Evolutionary conservation across 2,113 vertebrate genomes (phyloP).

Genomic region (human): DNA sequence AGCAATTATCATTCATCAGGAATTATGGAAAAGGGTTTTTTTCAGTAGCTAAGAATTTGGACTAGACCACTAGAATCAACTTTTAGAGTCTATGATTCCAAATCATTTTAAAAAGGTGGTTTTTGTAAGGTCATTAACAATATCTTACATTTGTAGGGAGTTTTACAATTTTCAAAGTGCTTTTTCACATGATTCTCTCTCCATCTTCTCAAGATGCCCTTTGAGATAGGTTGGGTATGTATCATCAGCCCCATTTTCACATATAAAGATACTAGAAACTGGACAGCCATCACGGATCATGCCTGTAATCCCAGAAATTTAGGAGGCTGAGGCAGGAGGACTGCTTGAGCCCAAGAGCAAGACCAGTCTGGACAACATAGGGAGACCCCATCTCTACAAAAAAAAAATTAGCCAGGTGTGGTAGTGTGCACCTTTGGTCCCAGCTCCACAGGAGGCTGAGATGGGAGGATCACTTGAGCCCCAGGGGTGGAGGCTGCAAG

Average conservation of each 20-base stretch:
- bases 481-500: no score
- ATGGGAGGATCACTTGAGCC: no score
- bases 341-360: background rate
- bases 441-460: background rate
- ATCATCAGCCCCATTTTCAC: background rate
- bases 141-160: background rate
- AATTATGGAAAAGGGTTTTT: background rate
- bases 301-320: background rate
- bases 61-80: slow-evolving; percentile 26
- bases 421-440: background rate
- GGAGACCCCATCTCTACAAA: background rate
- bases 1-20: background rate
- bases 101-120: slow-evolving; percentile 14
- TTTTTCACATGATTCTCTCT: background rate
- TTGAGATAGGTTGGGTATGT: background rate
- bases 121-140: background rate
- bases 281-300: no score
- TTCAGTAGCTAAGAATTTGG: slow-evolving; percentile 19
- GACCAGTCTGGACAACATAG: background rate
- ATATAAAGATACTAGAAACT: background rate
- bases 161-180: background rate
- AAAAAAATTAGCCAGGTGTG: background rate
- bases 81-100: slow-evolving; percentile 18
- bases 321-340: background rate
- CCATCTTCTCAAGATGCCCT: slow-evolving; percentile 35